Evolutionary conservation across 2,888 invertebrate species (phyloP).

Genomic region (Hydroisotoma schaefferi): DNA sequence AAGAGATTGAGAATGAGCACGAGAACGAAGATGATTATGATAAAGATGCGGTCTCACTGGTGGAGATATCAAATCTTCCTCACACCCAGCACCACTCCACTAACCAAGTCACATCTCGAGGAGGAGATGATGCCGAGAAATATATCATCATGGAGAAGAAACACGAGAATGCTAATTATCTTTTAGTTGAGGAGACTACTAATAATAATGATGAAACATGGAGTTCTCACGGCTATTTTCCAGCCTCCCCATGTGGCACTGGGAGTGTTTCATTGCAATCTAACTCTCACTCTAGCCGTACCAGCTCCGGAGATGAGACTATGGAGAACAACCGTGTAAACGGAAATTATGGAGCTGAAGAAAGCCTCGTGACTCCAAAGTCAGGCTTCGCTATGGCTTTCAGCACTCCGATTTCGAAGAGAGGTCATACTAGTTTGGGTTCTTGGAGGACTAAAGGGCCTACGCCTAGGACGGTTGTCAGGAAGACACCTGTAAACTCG

Average conservation of each 20-base stretch:
- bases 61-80: slow-evolving; percentile 12
- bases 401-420: slow-evolving; percentile 24
- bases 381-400: slow-evolving; percentile 19
- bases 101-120: not conserved
- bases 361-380: slow-evolving; percentile 22
- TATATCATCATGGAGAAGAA: slow-evolving; percentile 2
- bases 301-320: slow-evolving; percentile 5
- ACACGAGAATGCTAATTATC: slow-evolving; percentile 21
- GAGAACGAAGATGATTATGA: slow-evolving; percentile 20
- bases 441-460: not conserved
- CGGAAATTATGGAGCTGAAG: slow-evolving; percentile 11
- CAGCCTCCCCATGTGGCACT: slow-evolving; percentile 32
- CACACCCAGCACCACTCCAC: slow-evolving; percentile 8
- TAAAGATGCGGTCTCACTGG: slow-evolving; percentile 19
- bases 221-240: slow-evolving; percentile 42
- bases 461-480: slow-evolving; percentile 37
- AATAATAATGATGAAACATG: slow-evolving; percentile 24
- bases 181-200: not conserved
- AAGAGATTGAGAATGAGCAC: slow-evolving; percentile 8
- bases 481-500: slow-evolving; percentile 42
- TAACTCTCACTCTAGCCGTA: not conserved
- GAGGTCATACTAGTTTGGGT: not conserved
- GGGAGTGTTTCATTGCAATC: not conserved
- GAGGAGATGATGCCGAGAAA: not conserved
- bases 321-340: slow-evolving; percentile 28